Conservation (phyloP, 1,140 invertebrate species). For the Amyelois transitella region DNA sequence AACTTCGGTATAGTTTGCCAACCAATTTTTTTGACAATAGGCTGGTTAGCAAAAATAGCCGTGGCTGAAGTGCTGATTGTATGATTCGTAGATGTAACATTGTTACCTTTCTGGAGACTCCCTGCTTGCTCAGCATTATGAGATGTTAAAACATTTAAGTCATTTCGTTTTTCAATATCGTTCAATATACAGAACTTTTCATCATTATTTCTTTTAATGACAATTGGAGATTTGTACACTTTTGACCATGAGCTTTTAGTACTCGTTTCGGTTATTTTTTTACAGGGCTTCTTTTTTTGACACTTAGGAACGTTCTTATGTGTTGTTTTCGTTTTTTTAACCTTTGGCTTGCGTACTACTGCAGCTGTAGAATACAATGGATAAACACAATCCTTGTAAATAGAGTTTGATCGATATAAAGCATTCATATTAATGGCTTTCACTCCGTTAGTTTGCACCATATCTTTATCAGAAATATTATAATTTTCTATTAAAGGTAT, state of each 20-base stretch:
- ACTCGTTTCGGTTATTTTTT: slow-evolving; percentile 1
- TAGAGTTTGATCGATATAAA: slow-evolving; percentile 16
- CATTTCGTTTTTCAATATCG: not conserved
- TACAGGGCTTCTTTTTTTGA: not conserved
- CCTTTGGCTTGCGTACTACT: slow-evolving; percentile 8
- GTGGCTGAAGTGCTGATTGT: slow-evolving; percentile 12
- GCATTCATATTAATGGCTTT: slow-evolving; percentile 9
- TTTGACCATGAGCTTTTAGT: slow-evolving; percentile 41
- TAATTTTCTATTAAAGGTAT: slow-evolving; percentile 24
- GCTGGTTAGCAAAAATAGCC: slow-evolving; percentile 6
- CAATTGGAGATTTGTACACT: slow-evolving; percentile 37
- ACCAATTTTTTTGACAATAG: slow-evolving; percentile 9
- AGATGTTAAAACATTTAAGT: not conserved
- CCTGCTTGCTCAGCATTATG: not conserved
- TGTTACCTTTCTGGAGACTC: not conserved
- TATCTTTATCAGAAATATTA: not conserved
- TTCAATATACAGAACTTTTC: not conserved
- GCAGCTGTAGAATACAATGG: not conserved
- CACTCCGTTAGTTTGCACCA: not conserved
- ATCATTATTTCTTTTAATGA: slow-evolving; percentile 11
- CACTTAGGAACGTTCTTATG: not conserved
- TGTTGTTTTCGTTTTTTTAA: slow-evolving; percentile 5
- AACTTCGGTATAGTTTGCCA: slow-evolving; percentile 30
- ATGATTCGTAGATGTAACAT: not conserved
- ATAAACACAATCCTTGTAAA: slow-evolving; percentile 46